Percentiles rank a stretch among this genome's conserved stretches.
Conservation (phyloP, 2,888 invertebrate species). For the Clitarchus hookeri region DNA sequence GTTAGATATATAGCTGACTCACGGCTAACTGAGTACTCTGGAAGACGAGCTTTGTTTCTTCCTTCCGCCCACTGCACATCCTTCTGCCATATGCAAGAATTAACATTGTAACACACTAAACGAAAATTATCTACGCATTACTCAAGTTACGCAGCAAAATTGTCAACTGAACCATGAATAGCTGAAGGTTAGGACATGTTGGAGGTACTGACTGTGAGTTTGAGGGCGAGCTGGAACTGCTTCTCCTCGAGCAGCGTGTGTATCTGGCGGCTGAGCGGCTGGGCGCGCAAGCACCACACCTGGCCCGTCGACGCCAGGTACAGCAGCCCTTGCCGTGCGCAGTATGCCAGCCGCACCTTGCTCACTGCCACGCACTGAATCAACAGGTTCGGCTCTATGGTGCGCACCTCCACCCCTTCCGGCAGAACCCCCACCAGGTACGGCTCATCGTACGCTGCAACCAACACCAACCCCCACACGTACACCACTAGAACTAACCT, state of each 20-base stretch:
- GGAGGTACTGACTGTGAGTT: constrained; percentile 73
- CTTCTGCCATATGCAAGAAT: too few relatives aligned
- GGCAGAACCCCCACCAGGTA: constrained; percentile 85
- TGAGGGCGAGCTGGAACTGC: constrained; percentile 91
- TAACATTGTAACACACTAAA: too few relatives aligned
- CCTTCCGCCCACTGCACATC: too few relatives aligned
- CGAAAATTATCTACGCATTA: too few relatives aligned
- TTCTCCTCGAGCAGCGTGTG: constrained; percentile 83
- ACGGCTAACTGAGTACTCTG: too few relatives aligned
- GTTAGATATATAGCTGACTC: too few relatives aligned
- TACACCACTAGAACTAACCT: too few relatives aligned
- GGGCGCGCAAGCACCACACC: constrained; percentile 84
- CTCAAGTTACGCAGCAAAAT: too few relatives aligned
- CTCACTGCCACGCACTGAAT: constrained; percentile 79
- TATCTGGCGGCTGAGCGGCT: constrained; percentile 82
- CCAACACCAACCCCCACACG: background rate
- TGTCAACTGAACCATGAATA: background rate
- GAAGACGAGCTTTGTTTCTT: too few relatives aligned
- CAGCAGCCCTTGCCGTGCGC: constrained; percentile 76
- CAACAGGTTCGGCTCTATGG: constrained; percentile 77
- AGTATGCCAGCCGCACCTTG: constrained; percentile 74
- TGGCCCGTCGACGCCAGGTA: constrained; percentile 87
- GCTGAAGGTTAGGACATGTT: background rate
- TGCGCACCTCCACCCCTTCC: constrained; percentile 83
- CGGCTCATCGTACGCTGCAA: constrained; percentile 89